Percentiles rank a stretch among this genome's conserved stretches.
phyloP scores from a whole-genome alignment of 2,888 invertebrate species.

The Zeuzera pyrina region DNA sequence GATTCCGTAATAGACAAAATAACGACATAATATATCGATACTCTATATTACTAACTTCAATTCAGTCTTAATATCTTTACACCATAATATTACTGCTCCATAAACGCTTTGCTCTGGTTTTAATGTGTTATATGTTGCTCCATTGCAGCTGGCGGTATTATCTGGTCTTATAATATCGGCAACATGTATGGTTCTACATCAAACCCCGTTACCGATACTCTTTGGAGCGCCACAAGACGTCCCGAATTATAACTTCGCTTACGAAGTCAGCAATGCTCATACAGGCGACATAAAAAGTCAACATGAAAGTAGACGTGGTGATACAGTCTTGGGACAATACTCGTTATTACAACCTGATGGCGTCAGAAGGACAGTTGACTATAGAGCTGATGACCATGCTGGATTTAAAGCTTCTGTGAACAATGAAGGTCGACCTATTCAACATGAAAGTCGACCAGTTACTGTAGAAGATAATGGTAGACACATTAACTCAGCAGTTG shows the following conservation, averaged over 20 bases:
- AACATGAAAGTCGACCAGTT: too few species aligned
- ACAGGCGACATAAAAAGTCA: conserved; percentile 72
- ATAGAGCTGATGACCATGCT: conserved; percentile 64
- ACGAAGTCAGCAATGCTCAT: conserved; percentile 65
- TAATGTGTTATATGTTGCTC: too few species aligned
- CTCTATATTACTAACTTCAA: too few species aligned
- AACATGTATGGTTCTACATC: conserved; percentile 46
- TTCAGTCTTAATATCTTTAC: too few species aligned
- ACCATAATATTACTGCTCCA: too few species aligned
- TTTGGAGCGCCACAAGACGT: conserved; percentile 15
- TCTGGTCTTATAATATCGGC: conserved; percentile 40
- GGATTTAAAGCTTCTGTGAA: conserved; percentile 71
- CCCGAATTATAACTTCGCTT: conserved; percentile 68
- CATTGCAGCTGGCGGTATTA: conserved; percentile 25
- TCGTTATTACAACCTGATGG: conserved; percentile 71
- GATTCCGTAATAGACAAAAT: too few species aligned
- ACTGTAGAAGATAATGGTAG: too few species aligned
- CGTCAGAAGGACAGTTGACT: conserved; percentile 66
- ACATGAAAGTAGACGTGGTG: conserved; percentile 63
- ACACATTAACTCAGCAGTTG: too few species aligned
- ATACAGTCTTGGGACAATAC: conserved; percentile 68
- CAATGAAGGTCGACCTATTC: conserved; percentile 28
- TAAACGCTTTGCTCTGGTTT: too few species aligned
- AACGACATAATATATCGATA: too few species aligned
- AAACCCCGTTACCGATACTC: conserved; percentile 25